These are phyloP conservation scores for Lepus oiostolus DNA, from an alignment of 2,797 vertebrate genomes.

Conservation along the genomic window DNA sequence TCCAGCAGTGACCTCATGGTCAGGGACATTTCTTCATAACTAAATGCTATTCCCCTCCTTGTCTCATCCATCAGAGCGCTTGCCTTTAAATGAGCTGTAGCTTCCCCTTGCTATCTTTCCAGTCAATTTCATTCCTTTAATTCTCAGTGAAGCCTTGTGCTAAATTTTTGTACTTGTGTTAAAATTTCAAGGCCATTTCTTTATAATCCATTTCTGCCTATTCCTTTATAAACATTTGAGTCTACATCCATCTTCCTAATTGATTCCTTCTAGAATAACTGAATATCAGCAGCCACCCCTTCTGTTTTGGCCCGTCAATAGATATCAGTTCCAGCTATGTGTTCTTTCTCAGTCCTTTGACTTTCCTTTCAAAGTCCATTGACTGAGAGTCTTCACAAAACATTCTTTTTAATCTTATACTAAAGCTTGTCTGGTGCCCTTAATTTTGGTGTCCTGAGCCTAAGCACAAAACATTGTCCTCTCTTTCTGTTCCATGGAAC, in stretches of 20 bases:
- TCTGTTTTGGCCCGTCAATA: constrained; percentile 28
- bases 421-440: background rate
- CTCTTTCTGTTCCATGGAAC: background rate
- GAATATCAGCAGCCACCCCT: background rate
- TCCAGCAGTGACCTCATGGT: background rate
- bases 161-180: constrained; percentile 11
- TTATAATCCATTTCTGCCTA: constrained; percentile 4
- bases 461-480: background rate
- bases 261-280: constrained; percentile 43
- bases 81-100: background rate
- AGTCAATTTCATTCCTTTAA: background rate
- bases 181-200: background rate
- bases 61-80: background rate
- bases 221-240: constrained; percentile 40
- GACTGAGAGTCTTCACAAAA: background rate
- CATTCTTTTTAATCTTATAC: background rate
- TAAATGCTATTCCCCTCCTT: background rate
- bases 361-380: constrained; percentile 32
- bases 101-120: background rate
- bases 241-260: background rate
- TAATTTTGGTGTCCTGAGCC: background rate
- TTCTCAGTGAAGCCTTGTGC: background rate
- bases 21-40: background rate
- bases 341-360: background rate
- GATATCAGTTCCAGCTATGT: background rate